These are phyloP conservation scores for Disparrhopalites patrizii DNA, from an alignment of 2,888 invertebrate genomes.

Conservation along the genomic window DNA sequence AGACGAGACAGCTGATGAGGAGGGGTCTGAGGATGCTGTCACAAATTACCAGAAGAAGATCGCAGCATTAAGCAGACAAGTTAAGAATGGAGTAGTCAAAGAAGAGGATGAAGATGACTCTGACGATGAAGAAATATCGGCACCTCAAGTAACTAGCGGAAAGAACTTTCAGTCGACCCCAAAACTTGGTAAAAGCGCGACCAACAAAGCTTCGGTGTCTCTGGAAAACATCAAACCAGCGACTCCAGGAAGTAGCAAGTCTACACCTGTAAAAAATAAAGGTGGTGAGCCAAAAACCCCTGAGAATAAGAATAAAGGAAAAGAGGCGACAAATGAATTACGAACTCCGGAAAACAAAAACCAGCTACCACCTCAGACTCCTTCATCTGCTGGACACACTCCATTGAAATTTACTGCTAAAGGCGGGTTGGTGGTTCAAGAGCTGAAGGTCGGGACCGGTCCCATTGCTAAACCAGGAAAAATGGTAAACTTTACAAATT, in stretches of 20 bases:
- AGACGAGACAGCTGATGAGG: constrained; percentile 30
- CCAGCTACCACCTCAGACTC: constrained; percentile 28
- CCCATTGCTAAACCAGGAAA: constrained; percentile 72
- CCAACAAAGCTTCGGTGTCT: background rate
- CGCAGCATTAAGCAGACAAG: constrained; percentile 43
- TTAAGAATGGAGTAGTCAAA: background rate
- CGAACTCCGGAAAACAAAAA: constrained; percentile 45
- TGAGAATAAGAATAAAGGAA: background rate
- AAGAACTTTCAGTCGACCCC: background rate
- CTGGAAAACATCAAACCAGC: background rate
- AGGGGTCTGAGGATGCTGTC: background rate
- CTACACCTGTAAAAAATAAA: background rate
- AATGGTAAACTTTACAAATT: constrained; percentile 54
- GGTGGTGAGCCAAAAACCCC: background rate
- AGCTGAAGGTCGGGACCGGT: constrained; percentile 75
- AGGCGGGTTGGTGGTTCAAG: constrained; percentile 75
- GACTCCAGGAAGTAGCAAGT: background rate
- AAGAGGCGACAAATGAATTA: background rate
- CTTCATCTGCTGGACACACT: constrained; percentile 45
- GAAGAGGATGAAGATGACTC: background rate
- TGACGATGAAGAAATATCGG: background rate
- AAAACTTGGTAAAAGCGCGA: background rate
- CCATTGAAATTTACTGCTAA: constrained; percentile 44
- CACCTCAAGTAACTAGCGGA: no score
- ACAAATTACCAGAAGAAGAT: constrained; percentile 11